Evolutionary conservation across 1,140 invertebrate species (phyloP), one percentile per base, ranked within the genome.

Genomic region (Drosophila santomea): DNA sequence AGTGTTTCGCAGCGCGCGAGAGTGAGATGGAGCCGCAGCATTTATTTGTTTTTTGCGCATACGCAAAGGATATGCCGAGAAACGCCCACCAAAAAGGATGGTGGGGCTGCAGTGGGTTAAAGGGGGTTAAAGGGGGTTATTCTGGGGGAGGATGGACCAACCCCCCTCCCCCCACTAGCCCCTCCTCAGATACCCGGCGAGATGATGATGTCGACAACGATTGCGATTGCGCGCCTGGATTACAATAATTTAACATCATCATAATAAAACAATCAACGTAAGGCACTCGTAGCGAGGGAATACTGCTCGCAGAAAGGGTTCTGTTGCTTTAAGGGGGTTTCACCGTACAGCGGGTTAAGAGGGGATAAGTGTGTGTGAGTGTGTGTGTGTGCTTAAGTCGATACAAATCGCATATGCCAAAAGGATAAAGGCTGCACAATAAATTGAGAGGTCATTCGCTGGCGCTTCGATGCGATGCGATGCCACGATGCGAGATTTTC

Each of bases 191-290:
- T 67, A 41, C 32, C 62, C 64, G 63, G 62, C 60, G 61, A 72
- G 84, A 78, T 85, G 85, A 85, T 90, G 86, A 89, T 85, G 85
- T 85, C 85, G 85, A 90, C 85, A 89, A 84, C 85, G 85, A 90
- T 90, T 90, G 85, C 81, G 89, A 91, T 91, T 91, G 84, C 84
- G 80, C 79, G 73, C 62, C 63, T 82, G 90, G 90, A 91, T 91
- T 91, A 91, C 83, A 91, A 91, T 91, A 91, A 91, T 91, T 91
- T 91, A 91, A 91, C 90, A 91, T 91, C 90, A 91, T 91, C 90
- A 91, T 91, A 91, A 91, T 91, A 91, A 91, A 91, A 91, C 90
- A 91, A 91, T 91, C 90, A 91, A 91, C 86, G 90, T 89, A 63
- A 71, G 75, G 83, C 79, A 76, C 80, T 80, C 84, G 80, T 36